A percentile compares a stretch with the other conserved stretches of the same genome.
These are phyloP conservation scores for Ostrea denselamellosa DNA, from an alignment of 1,140 invertebrate species.

Conservation along the genomic window DNA sequence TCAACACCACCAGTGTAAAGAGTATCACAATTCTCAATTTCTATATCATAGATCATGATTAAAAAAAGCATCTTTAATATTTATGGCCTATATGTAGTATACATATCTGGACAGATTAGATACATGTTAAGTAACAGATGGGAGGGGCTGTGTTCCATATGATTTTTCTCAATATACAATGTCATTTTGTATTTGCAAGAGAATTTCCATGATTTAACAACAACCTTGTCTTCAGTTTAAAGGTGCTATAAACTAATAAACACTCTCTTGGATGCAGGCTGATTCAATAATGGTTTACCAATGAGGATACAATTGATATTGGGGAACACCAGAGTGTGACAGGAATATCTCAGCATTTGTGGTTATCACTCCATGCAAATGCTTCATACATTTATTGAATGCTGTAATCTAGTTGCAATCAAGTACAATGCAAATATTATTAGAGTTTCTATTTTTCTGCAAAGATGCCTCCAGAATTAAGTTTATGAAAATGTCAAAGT, in stretches of 20 bases:
- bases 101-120: no score
- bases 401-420: constrained; percentile 21
- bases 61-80: no score
- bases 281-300: constrained; percentile 20
- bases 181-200: not conserved
- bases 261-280: not conserved
- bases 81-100: no score
- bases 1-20: no score
- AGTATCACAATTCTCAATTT: no score
- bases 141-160: no score
- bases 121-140: no score
- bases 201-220: not conserved
- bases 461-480: constrained; percentile 28
- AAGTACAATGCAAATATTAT: constrained; percentile 30
- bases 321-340: not conserved
- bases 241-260: constrained; percentile 15
- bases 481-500: constrained; percentile 38
- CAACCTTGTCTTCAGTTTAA: constrained; percentile 28
- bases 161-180: no score
- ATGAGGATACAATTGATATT: not conserved
- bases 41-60: no score
- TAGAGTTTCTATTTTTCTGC: constrained; percentile 26
- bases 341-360: not conserved
- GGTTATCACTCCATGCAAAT: constrained; percentile 15
- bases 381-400: constrained; percentile 14